Percentiles rank a stretch among this genome's conserved stretches.
These are phyloP conservation scores for Cryptosula pallasiana DNA, from an alignment of 2,888 invertebrate genomes.

Conservation along the genomic window DNA sequence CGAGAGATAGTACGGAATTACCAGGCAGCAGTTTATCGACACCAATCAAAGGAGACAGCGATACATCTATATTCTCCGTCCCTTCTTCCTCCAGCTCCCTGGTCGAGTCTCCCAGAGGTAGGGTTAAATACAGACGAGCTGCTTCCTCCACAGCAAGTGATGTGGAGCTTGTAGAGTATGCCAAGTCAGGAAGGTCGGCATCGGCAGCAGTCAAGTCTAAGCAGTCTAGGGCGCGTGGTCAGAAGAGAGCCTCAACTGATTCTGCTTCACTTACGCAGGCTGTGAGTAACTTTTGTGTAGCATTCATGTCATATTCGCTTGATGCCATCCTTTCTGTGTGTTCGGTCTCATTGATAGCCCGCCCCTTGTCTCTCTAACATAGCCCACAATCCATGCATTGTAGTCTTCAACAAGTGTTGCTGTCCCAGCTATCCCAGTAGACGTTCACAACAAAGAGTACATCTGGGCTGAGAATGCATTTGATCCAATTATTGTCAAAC, in stretches of 20 bases:
- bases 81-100: background rate
- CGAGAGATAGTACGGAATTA: background rate
- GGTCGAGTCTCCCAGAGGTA: background rate
- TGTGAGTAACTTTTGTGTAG: background rate
- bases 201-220: background rate
- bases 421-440: background rate
- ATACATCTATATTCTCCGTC: background rate
- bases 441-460: background rate
- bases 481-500: constrained; percentile 20
- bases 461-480: constrained; percentile 15
- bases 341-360: too few species aligned
- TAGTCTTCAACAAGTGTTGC: too few species aligned
- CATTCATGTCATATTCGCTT: background rate
- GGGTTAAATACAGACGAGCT: background rate
- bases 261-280: background rate
- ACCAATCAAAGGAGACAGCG: background rate
- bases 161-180: background rate
- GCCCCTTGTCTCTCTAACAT: too few species aligned
- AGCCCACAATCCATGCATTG: too few species aligned
- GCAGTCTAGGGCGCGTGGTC: background rate
- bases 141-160: background rate
- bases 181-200: background rate
- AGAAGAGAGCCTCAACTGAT: background rate
- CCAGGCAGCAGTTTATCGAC: background rate
- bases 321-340: too few species aligned